phyloP scores from a whole-genome alignment of 2,888 invertebrate genomes.

The Arge pagana region DNA sequence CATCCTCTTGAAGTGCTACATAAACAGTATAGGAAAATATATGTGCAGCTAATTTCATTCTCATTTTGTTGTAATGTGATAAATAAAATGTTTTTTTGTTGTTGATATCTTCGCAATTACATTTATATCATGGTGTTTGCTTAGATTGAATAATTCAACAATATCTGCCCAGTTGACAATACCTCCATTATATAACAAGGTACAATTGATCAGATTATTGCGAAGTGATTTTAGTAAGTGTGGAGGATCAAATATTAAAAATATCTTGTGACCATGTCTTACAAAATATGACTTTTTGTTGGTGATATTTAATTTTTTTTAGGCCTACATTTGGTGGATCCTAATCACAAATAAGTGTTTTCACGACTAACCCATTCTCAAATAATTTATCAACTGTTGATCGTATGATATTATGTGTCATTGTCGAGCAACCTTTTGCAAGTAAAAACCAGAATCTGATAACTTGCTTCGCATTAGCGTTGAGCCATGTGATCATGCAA shows the following conservation, averaged over 20 bases:
- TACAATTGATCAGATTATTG: constrained; percentile 1
- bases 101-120: constrained; percentile 7
- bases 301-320: constrained; percentile 6
- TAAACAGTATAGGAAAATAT: constrained; percentile 13
- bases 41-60: constrained; percentile 11
- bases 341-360: constrained; percentile 12
- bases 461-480: neutral
- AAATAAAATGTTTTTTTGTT: constrained; percentile 1
- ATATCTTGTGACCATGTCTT: constrained; percentile 3
- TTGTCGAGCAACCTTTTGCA: neutral
- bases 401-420: neutral
- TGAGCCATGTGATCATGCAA: no score
- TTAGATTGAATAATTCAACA: constrained; percentile 1
- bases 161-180: constrained; percentile 7
- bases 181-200: constrained; percentile 2
- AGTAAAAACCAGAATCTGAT: neutral
- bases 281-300: constrained; percentile 13
- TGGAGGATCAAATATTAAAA: constrained; percentile 12
- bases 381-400: neutral
- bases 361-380: constrained; percentile 7
- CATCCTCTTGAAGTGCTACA: neutral
- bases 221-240: constrained; percentile 14
- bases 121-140: constrained; percentile 2
- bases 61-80: constrained; percentile 14
- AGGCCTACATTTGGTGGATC: constrained; percentile 1